A percentile compares a stretch with the other conserved stretches of the same genome.
These are phyloP conservation scores for Matsumyia berberina DNA, from an alignment of 2,888 invertebrate species.

Conservation along the genomic window DNA sequence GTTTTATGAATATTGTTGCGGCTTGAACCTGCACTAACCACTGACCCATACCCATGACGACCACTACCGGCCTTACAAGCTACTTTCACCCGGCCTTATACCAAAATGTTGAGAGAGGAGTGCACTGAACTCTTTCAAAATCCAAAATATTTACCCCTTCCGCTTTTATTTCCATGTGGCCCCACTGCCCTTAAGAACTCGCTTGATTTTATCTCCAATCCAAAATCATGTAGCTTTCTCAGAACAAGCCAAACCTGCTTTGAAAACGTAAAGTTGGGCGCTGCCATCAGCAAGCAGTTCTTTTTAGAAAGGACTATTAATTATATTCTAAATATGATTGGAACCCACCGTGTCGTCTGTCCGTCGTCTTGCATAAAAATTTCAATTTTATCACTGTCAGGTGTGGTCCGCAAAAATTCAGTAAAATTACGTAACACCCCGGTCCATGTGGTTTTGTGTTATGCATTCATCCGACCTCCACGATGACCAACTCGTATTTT, in stretches of 20 bases:
- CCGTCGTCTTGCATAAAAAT: slow-evolving; percentile 15
- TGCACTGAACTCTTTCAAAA: no score
- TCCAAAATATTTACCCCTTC: neutral
- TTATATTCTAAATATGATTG: neutral
- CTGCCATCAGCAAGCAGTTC: neutral
- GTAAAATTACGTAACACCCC: slow-evolving; percentile 21
- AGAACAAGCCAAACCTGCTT: slow-evolving; percentile 21
- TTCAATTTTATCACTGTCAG: slow-evolving; percentile 19
- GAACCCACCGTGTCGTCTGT: no score
- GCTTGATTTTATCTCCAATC: neutral
- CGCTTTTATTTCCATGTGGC: neutral
- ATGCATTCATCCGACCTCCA: slow-evolving; percentile 41
- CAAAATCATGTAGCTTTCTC: neutral
- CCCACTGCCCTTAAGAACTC: neutral
- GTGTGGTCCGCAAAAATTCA: slow-evolving; percentile 6
- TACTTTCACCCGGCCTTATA: no score
- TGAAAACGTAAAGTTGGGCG: neutral
- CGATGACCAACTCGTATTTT: neutral
- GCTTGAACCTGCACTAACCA: no score
- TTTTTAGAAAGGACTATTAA: neutral
- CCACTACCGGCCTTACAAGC: no score
- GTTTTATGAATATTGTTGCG: no score
- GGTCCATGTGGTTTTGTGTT: slow-evolving; percentile 17
- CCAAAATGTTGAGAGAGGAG: no score
- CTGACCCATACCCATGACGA: no score